Evolutionary conservation across 2,113 vertebrate species (phyloP).

Genomic region (Pycnonotus jocosus): DNA sequence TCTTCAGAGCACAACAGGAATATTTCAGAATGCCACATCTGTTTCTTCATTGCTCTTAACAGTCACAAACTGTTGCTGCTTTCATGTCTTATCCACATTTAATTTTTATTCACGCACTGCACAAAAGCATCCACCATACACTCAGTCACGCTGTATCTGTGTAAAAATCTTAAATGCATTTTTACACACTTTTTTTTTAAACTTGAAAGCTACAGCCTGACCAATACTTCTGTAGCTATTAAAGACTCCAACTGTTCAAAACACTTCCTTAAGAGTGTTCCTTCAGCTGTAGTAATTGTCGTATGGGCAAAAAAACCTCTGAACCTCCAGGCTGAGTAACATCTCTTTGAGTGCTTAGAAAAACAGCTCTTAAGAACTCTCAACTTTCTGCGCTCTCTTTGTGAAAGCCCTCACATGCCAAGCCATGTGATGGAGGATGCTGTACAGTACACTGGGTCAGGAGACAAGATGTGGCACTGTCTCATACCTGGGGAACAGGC

Average conservation of each 20-base stretch:
- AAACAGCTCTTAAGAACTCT: constrained; percentile 40
- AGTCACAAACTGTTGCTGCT: not conserved
- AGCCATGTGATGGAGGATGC: not conserved
- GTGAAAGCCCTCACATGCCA: not conserved
- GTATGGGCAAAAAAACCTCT: not conserved
- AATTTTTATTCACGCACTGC: not conserved
- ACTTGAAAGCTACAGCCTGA: constrained; percentile 17
- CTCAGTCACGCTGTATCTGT: not conserved
- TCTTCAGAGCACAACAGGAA: not conserved
- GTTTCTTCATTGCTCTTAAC: not conserved
- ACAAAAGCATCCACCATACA: not conserved
- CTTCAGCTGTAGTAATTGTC: constrained; percentile 3
- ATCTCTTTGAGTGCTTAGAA: constrained; percentile 12
- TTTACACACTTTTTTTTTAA: not conserved
- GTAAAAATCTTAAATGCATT: not conserved
- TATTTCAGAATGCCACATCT: not conserved
- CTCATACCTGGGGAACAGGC: not conserved
- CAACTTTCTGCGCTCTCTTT: not conserved
- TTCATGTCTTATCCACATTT: not conserved
- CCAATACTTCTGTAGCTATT: constrained; percentile 2
- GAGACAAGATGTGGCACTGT: not conserved
- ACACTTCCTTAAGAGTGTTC: not conserved
- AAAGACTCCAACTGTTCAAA: not conserved
- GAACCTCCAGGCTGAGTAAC: not conserved
- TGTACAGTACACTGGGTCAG: constrained; percentile 35